These are phyloP conservation scores for Aphrophora alni DNA, from an alignment of 2,888 invertebrate genomes.

Conservation along the genomic window DNA sequence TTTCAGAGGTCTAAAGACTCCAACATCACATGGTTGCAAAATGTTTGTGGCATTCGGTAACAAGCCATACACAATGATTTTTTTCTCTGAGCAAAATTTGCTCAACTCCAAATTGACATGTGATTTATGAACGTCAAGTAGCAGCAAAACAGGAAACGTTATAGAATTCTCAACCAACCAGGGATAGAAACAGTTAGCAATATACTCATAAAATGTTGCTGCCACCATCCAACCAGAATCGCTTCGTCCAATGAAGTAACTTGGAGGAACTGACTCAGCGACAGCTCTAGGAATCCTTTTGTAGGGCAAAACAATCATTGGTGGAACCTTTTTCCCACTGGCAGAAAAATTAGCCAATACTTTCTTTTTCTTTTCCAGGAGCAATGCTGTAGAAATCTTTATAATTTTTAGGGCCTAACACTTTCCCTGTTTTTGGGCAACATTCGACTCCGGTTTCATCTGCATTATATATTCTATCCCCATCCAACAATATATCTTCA, in stretches of 20 bases:
- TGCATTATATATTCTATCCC: conserved; percentile 46
- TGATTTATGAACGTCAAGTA: conserved; percentile 45
- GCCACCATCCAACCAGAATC: conserved; percentile 51
- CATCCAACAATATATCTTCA: conserved; percentile 23
- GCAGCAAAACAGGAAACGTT: conserved; percentile 34
- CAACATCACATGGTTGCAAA: conserved; percentile 48
- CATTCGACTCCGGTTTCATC: conserved; percentile 48
- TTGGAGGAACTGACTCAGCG: conserved; percentile 17
- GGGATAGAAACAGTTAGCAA: conserved; percentile 43
- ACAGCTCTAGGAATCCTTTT: too few species aligned
- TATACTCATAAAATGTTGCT: conserved; percentile 49
- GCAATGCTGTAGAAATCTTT: conserved; percentile 45
- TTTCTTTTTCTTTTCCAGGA: conserved; percentile 46
- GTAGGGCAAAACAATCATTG: too few species aligned
- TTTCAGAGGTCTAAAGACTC: conserved; percentile 48
- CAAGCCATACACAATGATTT: conserved; percentile 42
- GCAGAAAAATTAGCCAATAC: conserved; percentile 35
- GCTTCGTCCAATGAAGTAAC: conserved; percentile 35
- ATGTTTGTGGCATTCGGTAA: conserved; percentile 47
- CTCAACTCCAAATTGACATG: conserved; percentile 45
- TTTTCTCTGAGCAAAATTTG: conserved; percentile 42
- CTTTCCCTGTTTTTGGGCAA: conserved; percentile 46
- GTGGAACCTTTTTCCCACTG: too few species aligned
- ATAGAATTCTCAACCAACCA: conserved; percentile 41
- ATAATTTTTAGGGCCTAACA: conserved; percentile 44